These are phyloP conservation scores for Sphaerophoria taeniata DNA, from an alignment of 2,888 invertebrate genomes.

Conservation along the genomic window DNA sequence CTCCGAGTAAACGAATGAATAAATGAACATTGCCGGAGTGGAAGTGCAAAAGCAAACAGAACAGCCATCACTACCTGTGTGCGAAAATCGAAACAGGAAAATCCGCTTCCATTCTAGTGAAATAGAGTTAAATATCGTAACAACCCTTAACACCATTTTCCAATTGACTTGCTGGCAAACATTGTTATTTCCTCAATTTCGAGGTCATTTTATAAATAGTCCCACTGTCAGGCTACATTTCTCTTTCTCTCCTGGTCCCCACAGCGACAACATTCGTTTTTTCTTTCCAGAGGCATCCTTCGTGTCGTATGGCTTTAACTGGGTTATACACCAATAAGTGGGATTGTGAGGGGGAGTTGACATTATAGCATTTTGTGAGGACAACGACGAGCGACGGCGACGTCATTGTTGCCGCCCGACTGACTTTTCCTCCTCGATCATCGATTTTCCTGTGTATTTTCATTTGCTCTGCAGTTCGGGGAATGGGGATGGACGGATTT, in stretches of 20 bases:
- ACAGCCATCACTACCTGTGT: constrained; percentile 35
- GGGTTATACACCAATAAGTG: too few species aligned
- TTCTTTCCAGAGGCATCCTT: too few species aligned
- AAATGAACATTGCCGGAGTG: neutral
- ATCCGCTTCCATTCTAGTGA: constrained; percentile 63
- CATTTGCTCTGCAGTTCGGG: constrained; percentile 56
- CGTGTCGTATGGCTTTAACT: too few species aligned
- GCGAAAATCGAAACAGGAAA: constrained; percentile 73
- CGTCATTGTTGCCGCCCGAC: constrained; percentile 67
- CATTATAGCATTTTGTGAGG: constrained; percentile 48
- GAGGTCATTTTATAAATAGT: constrained; percentile 74
- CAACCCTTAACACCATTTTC: constrained; percentile 74
- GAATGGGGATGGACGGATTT: constrained; percentile 67
- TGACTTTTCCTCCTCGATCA: constrained; percentile 53
- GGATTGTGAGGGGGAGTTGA: too few species aligned
- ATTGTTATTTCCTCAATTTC: constrained; percentile 74
- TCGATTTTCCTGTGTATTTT: constrained; percentile 54
- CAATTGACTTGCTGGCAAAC: constrained; percentile 74
- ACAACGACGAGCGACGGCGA: constrained; percentile 66
- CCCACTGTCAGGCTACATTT: constrained; percentile 44
- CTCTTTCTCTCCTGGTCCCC: neutral
- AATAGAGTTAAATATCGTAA: constrained; percentile 73
- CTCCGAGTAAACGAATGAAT: constrained; percentile 7
- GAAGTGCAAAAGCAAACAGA: neutral
- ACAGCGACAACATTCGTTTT: too few species aligned